A percentile compares a stretch with the other conserved stretches of the same genome.
Evolutionary conservation across 2,888 invertebrate species (phyloP).

Genomic region (Clepsis dumicolana): DNA sequence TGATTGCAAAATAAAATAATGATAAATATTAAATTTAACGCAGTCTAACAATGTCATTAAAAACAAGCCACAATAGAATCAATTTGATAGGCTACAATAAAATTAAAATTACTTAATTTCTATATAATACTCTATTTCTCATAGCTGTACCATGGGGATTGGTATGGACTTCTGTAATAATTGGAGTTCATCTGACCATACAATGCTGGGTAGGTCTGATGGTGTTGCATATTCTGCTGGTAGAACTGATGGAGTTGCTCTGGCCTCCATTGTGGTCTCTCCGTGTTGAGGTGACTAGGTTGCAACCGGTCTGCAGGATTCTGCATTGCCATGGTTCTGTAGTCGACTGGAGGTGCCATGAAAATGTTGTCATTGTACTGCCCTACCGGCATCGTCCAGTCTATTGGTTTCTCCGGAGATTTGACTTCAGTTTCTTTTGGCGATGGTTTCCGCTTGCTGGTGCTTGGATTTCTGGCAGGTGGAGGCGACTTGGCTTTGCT

Average conservation of each 20-base stretch:
- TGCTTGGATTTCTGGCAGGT: slow-evolving; percentile 43
- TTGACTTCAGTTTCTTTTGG: slow-evolving; percentile 37
- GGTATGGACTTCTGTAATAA: slow-evolving; percentile 73
- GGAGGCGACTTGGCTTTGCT: slow-evolving; percentile 41
- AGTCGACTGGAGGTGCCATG: slow-evolving; percentile 67
- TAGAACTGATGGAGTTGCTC: slow-evolving; percentile 52
- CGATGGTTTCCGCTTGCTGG: slow-evolving; percentile 31
- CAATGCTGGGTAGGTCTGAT: slow-evolving; percentile 55
- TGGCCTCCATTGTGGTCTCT: slow-evolving; percentile 60
- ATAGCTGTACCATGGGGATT: slow-evolving; percentile 72
- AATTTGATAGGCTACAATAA: slow-evolving; percentile 43
- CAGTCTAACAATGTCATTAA: not conserved
- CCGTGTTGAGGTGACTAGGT: slow-evolving; percentile 41
- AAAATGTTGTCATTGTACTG: slow-evolving; percentile 80
- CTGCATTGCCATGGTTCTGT: slow-evolving; percentile 52
- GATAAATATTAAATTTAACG: not conserved
- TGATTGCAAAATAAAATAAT: not conserved
- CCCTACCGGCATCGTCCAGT: slow-evolving; percentile 66
- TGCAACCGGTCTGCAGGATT: slow-evolving; percentile 42
- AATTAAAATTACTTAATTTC: slow-evolving; percentile 40
- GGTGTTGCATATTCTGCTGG: slow-evolving; percentile 49
- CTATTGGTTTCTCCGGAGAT: slow-evolving; percentile 48
- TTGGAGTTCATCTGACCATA: slow-evolving; percentile 64
- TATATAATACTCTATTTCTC: slow-evolving; percentile 64
- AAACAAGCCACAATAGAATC: slow-evolving; percentile 3